Evolutionary conservation across 2,888 invertebrate species (phyloP).

Genomic region (Caenorhabditis macrosperma): DNA sequence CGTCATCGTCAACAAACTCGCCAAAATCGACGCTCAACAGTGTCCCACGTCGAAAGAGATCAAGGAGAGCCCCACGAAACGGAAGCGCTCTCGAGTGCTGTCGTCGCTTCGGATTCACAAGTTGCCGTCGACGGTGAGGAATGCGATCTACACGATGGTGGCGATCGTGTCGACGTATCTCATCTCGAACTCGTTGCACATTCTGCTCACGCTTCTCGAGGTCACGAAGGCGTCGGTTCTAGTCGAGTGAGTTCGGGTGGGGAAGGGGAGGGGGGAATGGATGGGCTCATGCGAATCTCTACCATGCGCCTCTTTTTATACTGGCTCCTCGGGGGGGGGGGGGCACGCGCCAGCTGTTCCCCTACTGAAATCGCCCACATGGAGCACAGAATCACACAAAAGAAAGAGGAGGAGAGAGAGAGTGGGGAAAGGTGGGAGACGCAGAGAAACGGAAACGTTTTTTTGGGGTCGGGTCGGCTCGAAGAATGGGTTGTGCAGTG

Average conservation of each 20-base stretch:
- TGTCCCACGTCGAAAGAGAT: conserved; percentile 11
- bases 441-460: no score
- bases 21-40: conserved; percentile 46
- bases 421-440: no score
- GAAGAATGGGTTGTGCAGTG: no score
- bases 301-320: no score
- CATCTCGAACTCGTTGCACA: conserved; percentile 71
- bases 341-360: no score
- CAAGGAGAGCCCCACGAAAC: conserved; percentile 28
- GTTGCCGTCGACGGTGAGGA: conserved; percentile 62
- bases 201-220: conserved; percentile 67
- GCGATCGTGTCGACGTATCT: conserved; percentile 74
- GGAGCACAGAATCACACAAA: no score
- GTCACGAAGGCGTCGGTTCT: conserved; percentile 62
- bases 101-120: conserved; percentile 56
- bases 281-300: no score
- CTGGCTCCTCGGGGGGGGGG: no score
- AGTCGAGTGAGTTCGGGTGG: conserved; percentile 43
- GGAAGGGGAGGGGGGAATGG: not conserved
- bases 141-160: conserved; percentile 75
- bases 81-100: conserved; percentile 53
- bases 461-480: no score
- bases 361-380: no score
- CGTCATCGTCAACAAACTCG: conserved; percentile 67
- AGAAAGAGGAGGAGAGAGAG: no score